Evolutionary conservation across 64 coral and sea anemone genomes (phyloP).

Genomic region (Acropora tenuis): DNA sequence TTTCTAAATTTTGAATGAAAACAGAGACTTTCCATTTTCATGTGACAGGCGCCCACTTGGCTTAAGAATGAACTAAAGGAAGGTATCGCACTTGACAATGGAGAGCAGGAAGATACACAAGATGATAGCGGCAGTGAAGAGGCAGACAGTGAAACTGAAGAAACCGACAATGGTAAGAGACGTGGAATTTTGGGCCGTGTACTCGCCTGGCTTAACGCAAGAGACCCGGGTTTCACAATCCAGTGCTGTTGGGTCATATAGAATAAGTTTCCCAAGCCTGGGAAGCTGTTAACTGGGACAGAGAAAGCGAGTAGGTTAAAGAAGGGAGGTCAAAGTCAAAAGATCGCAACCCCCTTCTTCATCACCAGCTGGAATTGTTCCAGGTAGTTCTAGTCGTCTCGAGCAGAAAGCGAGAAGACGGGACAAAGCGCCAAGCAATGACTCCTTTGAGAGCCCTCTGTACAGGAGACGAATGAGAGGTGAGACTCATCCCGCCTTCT

Average conservation of each 20-base stretch:
- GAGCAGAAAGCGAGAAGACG: too few relatives aligned
- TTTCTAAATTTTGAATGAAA: not conserved
- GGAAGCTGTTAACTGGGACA: too few relatives aligned
- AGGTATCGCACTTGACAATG: slow-evolving; percentile 70
- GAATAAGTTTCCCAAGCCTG: too few relatives aligned
- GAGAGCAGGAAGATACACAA: slow-evolving; percentile 71
- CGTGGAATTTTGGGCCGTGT: not conserved
- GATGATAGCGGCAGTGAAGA: slow-evolving; percentile 81
- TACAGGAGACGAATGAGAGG: not conserved
- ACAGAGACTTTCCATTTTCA: not conserved
- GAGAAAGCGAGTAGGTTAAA: too few relatives aligned
- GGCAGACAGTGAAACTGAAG: slow-evolving; percentile 80
- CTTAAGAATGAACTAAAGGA: slow-evolving; percentile 90
- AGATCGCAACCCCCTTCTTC: too few relatives aligned
- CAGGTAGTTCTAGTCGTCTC: too few relatives aligned
- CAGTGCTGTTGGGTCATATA: too few relatives aligned
- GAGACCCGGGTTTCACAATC: too few relatives aligned
- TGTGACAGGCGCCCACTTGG: slow-evolving; percentile 87
- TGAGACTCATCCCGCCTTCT: not conserved
- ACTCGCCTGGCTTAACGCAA: not conserved
- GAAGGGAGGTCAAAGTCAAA: too few relatives aligned
- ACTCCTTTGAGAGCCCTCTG: too few relatives aligned
- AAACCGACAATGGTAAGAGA: slow-evolving; percentile 65
- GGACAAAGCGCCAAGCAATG: too few relatives aligned
- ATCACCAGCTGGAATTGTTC: too few relatives aligned